phyloP scores from a whole-genome alignment of 2,888 invertebrate genomes.

The Tenthredo mesomela region DNA sequence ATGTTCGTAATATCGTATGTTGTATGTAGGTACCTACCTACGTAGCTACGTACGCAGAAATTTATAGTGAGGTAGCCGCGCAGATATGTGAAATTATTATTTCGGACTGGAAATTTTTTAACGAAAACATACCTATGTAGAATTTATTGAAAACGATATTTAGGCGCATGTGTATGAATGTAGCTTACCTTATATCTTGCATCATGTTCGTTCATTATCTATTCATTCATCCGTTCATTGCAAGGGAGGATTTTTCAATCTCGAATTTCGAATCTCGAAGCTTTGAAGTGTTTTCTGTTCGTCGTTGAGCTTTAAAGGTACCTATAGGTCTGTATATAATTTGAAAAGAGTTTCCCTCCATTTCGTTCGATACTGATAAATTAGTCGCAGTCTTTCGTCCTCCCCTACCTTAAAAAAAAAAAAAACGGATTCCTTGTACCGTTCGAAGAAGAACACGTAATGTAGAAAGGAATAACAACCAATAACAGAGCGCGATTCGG shows the following conservation, averaged over 20 bases:
- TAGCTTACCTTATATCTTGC: not conserved
- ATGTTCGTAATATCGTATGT: not conserved
- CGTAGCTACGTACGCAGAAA: not conserved
- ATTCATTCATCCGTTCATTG: not conserved
- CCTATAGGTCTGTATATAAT: not conserved
- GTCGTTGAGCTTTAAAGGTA: not conserved
- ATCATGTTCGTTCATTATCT: not conserved
- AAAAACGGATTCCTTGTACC: not conserved
- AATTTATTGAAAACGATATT: not conserved
- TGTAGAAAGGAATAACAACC: constrained; percentile 3
- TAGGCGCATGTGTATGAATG: not conserved
- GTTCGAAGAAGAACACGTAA: not conserved
- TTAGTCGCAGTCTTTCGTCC: not conserved
- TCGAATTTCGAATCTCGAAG: not conserved
- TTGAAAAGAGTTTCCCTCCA: not conserved
- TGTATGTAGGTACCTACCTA: not conserved
- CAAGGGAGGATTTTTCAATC: not conserved
- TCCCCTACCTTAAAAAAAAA: not conserved
- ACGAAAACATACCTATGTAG: too few relatives aligned
- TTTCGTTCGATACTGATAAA: not conserved
- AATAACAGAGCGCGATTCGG: not conserved
- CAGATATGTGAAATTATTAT: not conserved
- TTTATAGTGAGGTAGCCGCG: not conserved
- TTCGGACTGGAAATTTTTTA: not conserved
- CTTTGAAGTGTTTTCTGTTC: not conserved